Evolutionary conservation across 2,113 vertebrate genomes (phyloP).

Genomic region (Leuciscus idus): DNA sequence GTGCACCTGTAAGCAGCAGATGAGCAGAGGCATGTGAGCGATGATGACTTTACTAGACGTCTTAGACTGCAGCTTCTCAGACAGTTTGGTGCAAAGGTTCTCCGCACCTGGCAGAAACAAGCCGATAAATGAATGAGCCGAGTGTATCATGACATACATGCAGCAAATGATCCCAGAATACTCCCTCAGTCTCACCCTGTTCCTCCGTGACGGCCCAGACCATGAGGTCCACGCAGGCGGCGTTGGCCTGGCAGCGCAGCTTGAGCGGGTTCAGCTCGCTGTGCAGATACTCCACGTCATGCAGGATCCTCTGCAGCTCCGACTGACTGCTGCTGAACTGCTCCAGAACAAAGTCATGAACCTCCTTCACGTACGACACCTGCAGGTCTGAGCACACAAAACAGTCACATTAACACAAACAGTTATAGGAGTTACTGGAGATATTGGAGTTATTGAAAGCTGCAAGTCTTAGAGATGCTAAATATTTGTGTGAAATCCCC

Average conservation of each 20-base stretch:
- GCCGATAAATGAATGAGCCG: background rate
- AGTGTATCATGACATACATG: background rate
- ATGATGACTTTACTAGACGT: constrained; percentile 98
- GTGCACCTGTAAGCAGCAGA: constrained; percentile 95
- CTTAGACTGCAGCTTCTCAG: constrained; percentile 97
- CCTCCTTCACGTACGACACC: constrained; percentile 91
- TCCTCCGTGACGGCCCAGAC: constrained; percentile 98
- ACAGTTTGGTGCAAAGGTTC: constrained; percentile 94
- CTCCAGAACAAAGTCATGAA: constrained; percentile 97
- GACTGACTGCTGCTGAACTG: constrained; percentile 96
- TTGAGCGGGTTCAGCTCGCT: constrained; percentile 91
- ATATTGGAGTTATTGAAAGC: background rate
- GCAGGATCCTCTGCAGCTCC: constrained; percentile 95
- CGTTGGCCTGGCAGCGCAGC: constrained; percentile 94
- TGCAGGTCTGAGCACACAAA: constrained; percentile 84
- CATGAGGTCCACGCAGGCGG: constrained; percentile 98
- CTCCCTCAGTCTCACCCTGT: constrained; percentile 80
- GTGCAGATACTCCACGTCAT: constrained; percentile 90
- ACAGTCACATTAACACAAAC: background rate
- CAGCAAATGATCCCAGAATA: background rate
- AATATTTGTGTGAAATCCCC: background rate
- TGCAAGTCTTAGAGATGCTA: background rate
- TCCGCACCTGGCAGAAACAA: constrained; percentile 83
- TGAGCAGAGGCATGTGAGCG: constrained; percentile 96
- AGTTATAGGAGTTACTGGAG: background rate